Base-by-base conservation (phyloP, 2,797 vertebrate species). In the Protonibea diacanthus region DNA sequence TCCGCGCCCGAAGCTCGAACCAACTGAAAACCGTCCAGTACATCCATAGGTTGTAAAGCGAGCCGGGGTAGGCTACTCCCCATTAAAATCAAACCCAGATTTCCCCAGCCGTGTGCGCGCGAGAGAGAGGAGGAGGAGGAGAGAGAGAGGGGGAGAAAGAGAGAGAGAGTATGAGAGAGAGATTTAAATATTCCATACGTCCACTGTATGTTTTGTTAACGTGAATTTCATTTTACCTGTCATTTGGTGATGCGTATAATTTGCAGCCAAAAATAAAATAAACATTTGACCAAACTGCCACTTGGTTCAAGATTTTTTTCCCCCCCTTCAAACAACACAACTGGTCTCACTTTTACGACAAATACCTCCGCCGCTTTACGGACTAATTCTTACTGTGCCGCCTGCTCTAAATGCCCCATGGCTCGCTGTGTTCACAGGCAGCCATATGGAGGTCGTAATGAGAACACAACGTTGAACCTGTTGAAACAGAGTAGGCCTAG, bases 51-150 rank as follows among this genome's bases (percentile, higher is more conserved):
- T 90, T 92, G 93, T 91, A 92, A 87, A 89, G 92, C 86, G 78
- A 89, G 85, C 83, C 77, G 44, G 80, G 69, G 78, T 75, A 84
- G 91, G 94, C 90, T 85, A 94, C 93, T 94, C 94, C 94, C 93
- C 86, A 80, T 88, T 88, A 84, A 91, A 94, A 94, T 94, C 92
- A 94, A 92, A 89, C 93, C 93, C 94, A 95, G 92, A 95, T 92
- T 94, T 89, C 25, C 81, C 81, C 71, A 86, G 66, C 63, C 68
- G 45, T 81, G 89, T 72, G 72, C 59, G 83, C 11, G 68, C 3
- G 51, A 4, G 74, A 1, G 67, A 15, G 62, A 21, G 48, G 59
- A 75, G 51, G 67, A 27, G 65, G n/a, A 4, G 58, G 7, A 57
- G 63, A 25, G 33, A 27, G 56, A 23, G 63, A 18, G 67, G 23